These are phyloP conservation scores for Monochamus saltuarius DNA, from an alignment of 1,140 invertebrate genomes.

Conservation along the genomic window DNA sequence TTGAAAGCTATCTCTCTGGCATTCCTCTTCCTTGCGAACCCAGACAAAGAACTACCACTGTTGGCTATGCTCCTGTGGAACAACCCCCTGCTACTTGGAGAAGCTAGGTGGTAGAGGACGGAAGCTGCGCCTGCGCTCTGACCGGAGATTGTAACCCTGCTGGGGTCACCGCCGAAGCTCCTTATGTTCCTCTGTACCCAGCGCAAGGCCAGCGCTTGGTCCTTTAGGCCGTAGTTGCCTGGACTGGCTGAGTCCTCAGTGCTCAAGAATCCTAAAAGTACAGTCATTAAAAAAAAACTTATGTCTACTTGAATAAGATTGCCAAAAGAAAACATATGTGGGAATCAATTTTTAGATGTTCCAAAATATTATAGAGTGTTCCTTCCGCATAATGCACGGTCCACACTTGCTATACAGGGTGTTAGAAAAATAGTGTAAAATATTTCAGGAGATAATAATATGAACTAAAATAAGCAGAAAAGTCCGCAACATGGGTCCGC, in stretches of 20 bases:
- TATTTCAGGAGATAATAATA: no score
- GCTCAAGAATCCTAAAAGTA: constrained; percentile 27
- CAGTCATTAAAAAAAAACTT: no score
- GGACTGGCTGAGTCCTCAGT: constrained; percentile 14
- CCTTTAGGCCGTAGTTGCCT: constrained; percentile 22
- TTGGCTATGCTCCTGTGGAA: constrained; percentile 19
- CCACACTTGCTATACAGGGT: no score
- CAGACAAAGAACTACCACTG: constrained; percentile 26
- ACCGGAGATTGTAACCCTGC: constrained; percentile 13
- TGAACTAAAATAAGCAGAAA: no score
- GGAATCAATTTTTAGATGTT: no score
- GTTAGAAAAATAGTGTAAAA: no score
- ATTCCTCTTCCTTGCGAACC: constrained; percentile 24
- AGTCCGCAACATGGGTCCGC: no score
- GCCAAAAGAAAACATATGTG: no score
- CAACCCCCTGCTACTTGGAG: neutral
- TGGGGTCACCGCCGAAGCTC: constrained; percentile 15
- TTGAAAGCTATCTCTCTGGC: constrained; percentile 20
- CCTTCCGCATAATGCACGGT: no score
- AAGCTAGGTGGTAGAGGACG: constrained; percentile 2
- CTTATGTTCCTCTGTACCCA: constrained; percentile 18
- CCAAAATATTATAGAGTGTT: no score
- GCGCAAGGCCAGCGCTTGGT: constrained; percentile 6
- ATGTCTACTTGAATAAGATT: no score
- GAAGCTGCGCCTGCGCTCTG: constrained; percentile 14